A percentile compares a stretch with the other conserved stretches of the same genome.
These are phyloP conservation scores for Drosophila cracens DNA, from an alignment of 2,888 invertebrate genomes.

Conservation along the genomic window DNA sequence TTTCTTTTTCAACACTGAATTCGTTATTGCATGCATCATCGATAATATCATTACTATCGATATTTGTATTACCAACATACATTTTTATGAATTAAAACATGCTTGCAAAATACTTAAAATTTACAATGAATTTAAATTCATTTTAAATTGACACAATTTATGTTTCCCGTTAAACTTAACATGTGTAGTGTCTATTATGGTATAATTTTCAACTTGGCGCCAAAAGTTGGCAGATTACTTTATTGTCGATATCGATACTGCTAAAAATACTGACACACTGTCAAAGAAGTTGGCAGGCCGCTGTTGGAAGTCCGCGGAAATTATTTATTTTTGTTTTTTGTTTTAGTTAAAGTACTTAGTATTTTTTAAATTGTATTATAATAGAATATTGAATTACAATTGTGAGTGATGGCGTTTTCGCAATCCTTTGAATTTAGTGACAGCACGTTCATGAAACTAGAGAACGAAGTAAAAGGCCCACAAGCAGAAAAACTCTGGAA, in stretches of 20 bases:
- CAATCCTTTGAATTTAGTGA: conserved; percentile 83
- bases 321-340: conserved; percentile 23
- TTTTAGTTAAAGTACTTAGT: conserved; percentile 1
- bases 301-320: conserved; percentile 23
- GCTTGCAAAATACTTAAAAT: background rate
- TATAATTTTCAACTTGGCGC: background rate
- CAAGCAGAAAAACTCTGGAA: conserved; percentile 19
- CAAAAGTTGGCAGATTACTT: background rate
- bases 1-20: background rate
- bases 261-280: background rate
- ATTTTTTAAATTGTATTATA: conserved; percentile 11
- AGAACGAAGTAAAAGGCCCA: conserved; percentile 68
- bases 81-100: background rate
- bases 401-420: conserved; percentile 80
- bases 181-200: background rate
- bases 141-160: background rate
- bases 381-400: conserved; percentile 8
- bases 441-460: conserved; percentile 82
- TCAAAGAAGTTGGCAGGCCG: conserved; percentile 30
- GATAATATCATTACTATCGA: background rate
- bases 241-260: background rate
- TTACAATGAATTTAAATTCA: background rate
- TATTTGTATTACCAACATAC: background rate
- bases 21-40: too few species aligned
- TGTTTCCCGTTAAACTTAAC: background rate